Evolutionary conservation across 2,888 invertebrate species (phyloP).

Genomic region (Parnassius glacialis): DNA sequence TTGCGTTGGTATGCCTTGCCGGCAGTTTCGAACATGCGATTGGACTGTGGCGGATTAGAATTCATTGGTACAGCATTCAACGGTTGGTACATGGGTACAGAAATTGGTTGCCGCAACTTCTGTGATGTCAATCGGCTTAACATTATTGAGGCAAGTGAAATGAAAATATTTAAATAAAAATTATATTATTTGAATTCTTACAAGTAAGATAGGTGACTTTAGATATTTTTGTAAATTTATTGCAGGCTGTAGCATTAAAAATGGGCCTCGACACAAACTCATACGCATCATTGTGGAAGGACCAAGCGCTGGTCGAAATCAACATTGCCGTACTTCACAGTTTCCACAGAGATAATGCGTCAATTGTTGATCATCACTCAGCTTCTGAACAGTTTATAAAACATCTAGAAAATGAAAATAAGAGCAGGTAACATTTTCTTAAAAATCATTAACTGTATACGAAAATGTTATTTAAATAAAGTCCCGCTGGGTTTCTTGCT

Average conservation of each 20-base stretch:
- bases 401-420: constrained; percentile 93
- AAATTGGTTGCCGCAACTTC: constrained; percentile 95
- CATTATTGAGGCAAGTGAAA: constrained; percentile 84
- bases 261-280: constrained; percentile 95
- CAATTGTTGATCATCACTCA: constrained; percentile 97
- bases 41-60: constrained; percentile 96
- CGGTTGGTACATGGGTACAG: constrained; percentile 99
- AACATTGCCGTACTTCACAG: constrained; percentile 95
- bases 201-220: too few relatives aligned
- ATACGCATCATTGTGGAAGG: constrained; percentile 94
- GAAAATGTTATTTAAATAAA: too few relatives aligned
- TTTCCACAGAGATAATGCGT: constrained; percentile 90
- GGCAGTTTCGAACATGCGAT: constrained; percentile 94
- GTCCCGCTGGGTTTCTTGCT: too few relatives aligned
- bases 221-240: constrained; percentile 7
- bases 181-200: too few relatives aligned
- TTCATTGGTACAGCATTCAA: constrained; percentile 97
- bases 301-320: constrained; percentile 93
- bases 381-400: constrained; percentile 98
- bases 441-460: too few relatives aligned
- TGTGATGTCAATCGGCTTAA: constrained; percentile 93
- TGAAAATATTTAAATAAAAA: too few relatives aligned
- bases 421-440: constrained; percentile 78
- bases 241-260: constrained; percentile 83
- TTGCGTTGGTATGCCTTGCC: constrained; percentile 95